phyloP scores from a whole-genome alignment of 2,888 invertebrate genomes.

The Apamea sordens region DNA sequence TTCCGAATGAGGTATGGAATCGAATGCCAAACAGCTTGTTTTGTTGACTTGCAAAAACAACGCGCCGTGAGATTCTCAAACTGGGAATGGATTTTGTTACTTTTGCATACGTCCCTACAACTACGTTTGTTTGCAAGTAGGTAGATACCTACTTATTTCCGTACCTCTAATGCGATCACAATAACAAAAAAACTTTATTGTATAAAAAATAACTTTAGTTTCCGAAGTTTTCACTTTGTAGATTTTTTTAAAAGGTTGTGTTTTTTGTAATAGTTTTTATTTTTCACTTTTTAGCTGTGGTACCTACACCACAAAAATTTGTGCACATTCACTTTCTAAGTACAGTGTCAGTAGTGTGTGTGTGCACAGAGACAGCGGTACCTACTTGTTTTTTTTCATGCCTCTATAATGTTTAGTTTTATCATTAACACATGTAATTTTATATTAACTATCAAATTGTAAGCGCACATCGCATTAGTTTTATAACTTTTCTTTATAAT shows the following conservation, averaged over 20 bases:
- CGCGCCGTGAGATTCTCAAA: constrained; percentile 50
- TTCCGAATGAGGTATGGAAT: constrained; percentile 69
- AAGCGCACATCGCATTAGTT: no score
- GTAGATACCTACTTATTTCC: background rate
- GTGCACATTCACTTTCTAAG: no score
- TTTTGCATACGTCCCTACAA: constrained; percentile 31
- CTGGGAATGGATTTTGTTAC: constrained; percentile 58
- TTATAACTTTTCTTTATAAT: no score
- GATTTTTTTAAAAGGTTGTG: background rate
- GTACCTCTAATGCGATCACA: background rate
- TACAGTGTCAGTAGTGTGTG: no score
- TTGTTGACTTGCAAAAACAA: constrained; percentile 67
- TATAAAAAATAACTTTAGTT: background rate
- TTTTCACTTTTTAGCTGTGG: no score
- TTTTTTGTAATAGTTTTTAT: background rate
- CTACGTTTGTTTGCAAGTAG: constrained; percentile 27
- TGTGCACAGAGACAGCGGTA: no score
- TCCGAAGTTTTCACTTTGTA: background rate
- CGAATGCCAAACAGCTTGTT: constrained; percentile 72
- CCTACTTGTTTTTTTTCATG: no score
- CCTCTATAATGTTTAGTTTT: no score
- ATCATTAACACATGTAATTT: no score
- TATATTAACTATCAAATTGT: no score
- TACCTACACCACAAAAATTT: no score
- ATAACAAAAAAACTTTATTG: background rate